Evolutionary conservation across 2,888 invertebrate species (phyloP).

Genomic region (Heliconius sara): DNA sequence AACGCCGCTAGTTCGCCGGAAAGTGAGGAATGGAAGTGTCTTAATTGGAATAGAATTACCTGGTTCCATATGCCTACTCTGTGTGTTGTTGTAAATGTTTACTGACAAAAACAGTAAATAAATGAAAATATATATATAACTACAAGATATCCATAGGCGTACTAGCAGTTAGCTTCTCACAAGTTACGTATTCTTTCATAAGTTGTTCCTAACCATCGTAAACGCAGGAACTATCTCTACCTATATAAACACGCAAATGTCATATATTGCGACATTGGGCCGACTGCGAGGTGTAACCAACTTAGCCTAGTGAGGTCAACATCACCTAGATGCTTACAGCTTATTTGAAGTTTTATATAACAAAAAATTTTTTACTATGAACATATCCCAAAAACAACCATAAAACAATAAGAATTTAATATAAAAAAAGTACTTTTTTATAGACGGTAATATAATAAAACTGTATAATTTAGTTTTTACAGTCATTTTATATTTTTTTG

Average conservation of each 20-base stretch:
- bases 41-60: no score
- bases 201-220: slow-evolving; percentile 36
- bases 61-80: not conserved
- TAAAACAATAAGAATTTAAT: not conserved
- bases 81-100: not conserved
- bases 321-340: slow-evolving; percentile 37
- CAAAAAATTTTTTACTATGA: slow-evolving; percentile 20
- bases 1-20: no score
- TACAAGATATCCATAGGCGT: not conserved
- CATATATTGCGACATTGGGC: slow-evolving; percentile 43
- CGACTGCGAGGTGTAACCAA: slow-evolving; percentile 38
- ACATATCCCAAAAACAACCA: slow-evolving; percentile 45
- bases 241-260: slow-evolving; percentile 44
- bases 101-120: no score
- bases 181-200: slow-evolving; percentile 31
- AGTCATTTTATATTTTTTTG: not conserved
- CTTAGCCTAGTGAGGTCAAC: slow-evolving; percentile 54
- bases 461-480: not conserved
- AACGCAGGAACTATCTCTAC: slow-evolving; percentile 33
- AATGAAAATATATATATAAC: not conserved
- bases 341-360: slow-evolving; percentile 44
- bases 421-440: not conserved
- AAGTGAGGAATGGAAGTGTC: no score
- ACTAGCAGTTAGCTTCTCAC: slow-evolving; percentile 6
- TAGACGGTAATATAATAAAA: not conserved